phyloP scores from a whole-genome alignment of 1,140 invertebrate species.

The Coenobita brevimanus region DNA sequence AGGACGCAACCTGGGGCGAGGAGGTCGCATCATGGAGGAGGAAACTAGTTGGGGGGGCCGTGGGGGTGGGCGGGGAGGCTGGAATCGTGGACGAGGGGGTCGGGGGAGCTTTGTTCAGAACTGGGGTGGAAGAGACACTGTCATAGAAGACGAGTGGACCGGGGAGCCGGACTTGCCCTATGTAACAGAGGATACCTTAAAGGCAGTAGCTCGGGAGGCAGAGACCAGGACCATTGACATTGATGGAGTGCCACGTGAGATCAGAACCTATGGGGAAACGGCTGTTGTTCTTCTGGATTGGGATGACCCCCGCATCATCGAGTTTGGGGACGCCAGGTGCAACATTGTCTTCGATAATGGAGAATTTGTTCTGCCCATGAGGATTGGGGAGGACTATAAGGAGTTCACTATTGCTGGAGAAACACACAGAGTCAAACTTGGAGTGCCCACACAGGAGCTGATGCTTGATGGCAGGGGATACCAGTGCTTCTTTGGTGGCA shows the following conservation, averaged over 20 bases:
- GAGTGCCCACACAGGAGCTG: slow-evolving; percentile 92
- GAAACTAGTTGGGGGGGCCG: slow-evolving; percentile 21
- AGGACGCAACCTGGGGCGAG: not conserved
- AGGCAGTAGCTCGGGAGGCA: slow-evolving; percentile 61
- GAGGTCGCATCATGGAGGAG: slow-evolving; percentile 11
- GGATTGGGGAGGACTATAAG: slow-evolving; percentile 71
- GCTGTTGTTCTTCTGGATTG: slow-evolving; percentile 88
- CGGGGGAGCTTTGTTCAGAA: not conserved
- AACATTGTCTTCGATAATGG: slow-evolving; percentile 71
- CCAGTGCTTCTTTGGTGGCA: slow-evolving; percentile 93
- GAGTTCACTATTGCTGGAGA: slow-evolving; percentile 74
- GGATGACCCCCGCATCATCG: slow-evolving; percentile 89
- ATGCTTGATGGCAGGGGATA: slow-evolving; percentile 91
- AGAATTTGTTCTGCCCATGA: slow-evolving; percentile 68
- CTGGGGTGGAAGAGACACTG: not conserved
- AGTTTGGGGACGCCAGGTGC: slow-evolving; percentile 77
- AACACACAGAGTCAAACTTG: slow-evolving; percentile 84
- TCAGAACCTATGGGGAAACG: slow-evolving; percentile 88
- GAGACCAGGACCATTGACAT: slow-evolving; percentile 75
- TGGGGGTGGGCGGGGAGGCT: slow-evolving; percentile 24
- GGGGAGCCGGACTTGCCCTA: slow-evolving; percentile 67
- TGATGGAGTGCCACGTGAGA: slow-evolving; percentile 85
- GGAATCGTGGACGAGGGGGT: not conserved
- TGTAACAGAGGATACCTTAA: slow-evolving; percentile 60
- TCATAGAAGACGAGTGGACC: slow-evolving; percentile 68